Conservation (phyloP, 2,113 vertebrate species). For the Bubo bubo region DNA sequence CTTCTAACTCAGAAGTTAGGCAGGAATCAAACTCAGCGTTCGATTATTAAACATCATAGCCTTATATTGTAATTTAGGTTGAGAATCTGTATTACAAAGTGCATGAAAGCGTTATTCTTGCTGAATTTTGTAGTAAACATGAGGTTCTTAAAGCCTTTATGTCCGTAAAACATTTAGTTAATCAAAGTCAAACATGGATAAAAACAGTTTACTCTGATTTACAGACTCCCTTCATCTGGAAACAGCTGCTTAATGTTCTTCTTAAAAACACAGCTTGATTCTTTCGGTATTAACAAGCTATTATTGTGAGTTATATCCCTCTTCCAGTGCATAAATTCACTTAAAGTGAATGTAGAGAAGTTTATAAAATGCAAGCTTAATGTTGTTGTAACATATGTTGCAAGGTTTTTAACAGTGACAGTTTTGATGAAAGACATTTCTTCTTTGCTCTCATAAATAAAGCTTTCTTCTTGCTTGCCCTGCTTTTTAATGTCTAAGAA, state of each 20-base stretch:
- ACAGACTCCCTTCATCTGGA: constrained; percentile 84
- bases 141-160: constrained; percentile 76
- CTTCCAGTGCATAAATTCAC: constrained; percentile 84
- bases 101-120: constrained; percentile 18
- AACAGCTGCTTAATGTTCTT: constrained; percentile 96
- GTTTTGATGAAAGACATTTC: constrained; percentile 74
- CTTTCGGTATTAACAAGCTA: constrained; percentile 92
- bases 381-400: constrained; percentile 75
- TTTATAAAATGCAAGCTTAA: constrained; percentile 79
- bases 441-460: constrained; percentile 71
- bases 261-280: constrained; percentile 89
- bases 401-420: constrained; percentile 69
- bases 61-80: neutral
- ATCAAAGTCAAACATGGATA: constrained; percentile 86
- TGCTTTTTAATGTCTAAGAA: constrained; percentile 54
- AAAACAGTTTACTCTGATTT: constrained; percentile 94
- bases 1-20: neutral
- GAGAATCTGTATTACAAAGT: constrained; percentile 1
- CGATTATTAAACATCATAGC: constrained; percentile 41
- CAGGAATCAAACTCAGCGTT: neutral
- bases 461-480: constrained; percentile 53
- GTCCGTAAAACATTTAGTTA: constrained; percentile 88
- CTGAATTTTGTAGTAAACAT: constrained; percentile 73
- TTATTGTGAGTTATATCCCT: constrained; percentile 89
- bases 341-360: constrained; percentile 79